These are phyloP conservation scores for Danio choprae DNA, from an alignment of 2,797 vertebrate species.

Conservation along the genomic window DNA sequence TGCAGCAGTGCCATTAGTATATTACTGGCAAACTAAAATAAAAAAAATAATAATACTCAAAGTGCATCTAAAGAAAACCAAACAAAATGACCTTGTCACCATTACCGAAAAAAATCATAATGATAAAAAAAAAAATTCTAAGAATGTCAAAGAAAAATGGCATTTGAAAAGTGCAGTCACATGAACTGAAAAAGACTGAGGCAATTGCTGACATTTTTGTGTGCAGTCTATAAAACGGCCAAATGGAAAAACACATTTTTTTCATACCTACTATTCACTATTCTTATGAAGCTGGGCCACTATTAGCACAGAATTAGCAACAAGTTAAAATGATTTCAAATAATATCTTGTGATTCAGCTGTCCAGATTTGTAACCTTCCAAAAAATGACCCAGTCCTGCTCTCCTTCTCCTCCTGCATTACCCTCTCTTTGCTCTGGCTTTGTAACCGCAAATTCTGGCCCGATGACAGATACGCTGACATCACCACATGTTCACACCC, in stretches of 20 bases:
- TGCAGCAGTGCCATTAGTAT: not conserved
- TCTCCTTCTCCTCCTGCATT: constrained; percentile 14
- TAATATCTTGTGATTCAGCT: constrained; percentile 9
- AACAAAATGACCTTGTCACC: not conserved
- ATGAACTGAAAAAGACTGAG: constrained; percentile 27
- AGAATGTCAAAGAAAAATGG: not conserved
- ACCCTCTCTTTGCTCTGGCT: constrained; percentile 25
- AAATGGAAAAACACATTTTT: constrained; percentile 4
- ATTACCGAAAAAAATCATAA: not conserved
- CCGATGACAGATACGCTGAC: constrained; percentile 65
- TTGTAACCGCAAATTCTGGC: constrained; percentile 51
- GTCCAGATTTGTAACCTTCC: not conserved
- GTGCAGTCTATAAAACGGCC: not conserved
- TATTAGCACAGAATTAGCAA: constrained; percentile 7
- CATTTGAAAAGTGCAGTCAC: no score
- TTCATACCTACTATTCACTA: not conserved
- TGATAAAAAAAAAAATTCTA: not conserved
- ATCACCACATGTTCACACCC: constrained; percentile 67
- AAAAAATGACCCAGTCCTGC: constrained; percentile 18
- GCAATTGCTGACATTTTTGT: constrained; percentile 24
- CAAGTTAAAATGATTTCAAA: not conserved
- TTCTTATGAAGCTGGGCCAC: constrained; percentile 3
- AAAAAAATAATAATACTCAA: not conserved
- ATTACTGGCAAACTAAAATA: not conserved
- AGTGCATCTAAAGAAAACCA: not conserved